Evolutionary conservation across 2,888 invertebrate genomes (phyloP).

Genomic region (Melanchra persicariae): DNA sequence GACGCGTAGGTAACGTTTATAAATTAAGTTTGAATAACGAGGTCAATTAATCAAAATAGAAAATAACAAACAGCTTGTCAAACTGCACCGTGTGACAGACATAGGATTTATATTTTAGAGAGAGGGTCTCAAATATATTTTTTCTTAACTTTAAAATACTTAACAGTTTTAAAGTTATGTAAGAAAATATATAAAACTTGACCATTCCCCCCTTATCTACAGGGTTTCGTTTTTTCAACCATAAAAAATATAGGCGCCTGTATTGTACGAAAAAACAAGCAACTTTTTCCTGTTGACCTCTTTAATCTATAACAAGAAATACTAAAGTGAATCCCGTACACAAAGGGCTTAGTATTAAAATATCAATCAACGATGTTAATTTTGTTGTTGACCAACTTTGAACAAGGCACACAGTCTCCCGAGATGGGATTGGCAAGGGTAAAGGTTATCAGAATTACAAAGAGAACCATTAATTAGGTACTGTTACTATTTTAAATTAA

Average conservation of each 20-base stretch:
- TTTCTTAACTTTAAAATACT: too few species aligned
- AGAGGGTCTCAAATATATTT: too few species aligned
- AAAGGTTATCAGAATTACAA: constrained; percentile 32
- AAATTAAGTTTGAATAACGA: too few species aligned
- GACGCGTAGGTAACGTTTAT: too few species aligned
- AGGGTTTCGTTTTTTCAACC: neutral
- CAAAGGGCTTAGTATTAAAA: constrained; percentile 33
- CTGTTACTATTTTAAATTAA: neutral
- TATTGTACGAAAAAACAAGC: neutral
- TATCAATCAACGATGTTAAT: neutral
- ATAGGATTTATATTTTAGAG: too few species aligned
- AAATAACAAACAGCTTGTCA: too few species aligned
- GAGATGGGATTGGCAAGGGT: neutral
- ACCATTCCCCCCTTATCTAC: too few species aligned
- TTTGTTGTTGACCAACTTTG: neutral
- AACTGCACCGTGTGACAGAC: too few species aligned
- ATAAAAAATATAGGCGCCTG: neutral
- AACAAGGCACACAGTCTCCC: constrained; percentile 5
- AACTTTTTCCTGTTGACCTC: neutral
- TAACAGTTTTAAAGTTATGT: neutral
- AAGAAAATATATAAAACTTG: neutral
- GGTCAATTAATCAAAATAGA: too few species aligned
- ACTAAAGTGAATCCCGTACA: neutral
- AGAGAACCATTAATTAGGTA: neutral
- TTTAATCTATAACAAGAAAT: constrained; percentile 14